Evolutionary conservation across 92 coral and sea anemone genomes (phyloP), one percentile per base, ranked within the genome.

Genomic region (Porites cylindrica): DNA sequence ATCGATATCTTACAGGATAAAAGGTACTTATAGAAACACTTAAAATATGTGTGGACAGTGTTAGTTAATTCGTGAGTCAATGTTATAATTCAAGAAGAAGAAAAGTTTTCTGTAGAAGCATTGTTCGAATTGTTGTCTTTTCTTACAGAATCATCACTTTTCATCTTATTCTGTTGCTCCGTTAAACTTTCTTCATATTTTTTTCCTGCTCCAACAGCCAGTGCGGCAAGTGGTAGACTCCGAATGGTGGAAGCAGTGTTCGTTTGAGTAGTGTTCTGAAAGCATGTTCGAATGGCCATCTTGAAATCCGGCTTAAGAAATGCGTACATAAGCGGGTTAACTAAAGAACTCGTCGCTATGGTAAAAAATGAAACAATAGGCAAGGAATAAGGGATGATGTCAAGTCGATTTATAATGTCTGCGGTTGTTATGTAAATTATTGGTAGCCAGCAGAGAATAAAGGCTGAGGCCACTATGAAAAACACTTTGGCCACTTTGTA

Each of bases 281-380:
- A 51, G 38, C 83, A 79, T 12, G 76, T 67, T 52, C 67, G 53
- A 51, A 91, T 91, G 24, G 91, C 90, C 67, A 58, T 59, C 64
- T 89, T 91, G 79, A 94, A 94, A 77, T 94, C 97, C 18, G 95
- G 97, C 76, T 94, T 94, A 71, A 94, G 80, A 78, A 94, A 94
- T 10, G 93, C 90, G 85, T 94, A 94, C 32, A 92, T 77, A 60
- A 94, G 81, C 2, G 97, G 97, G 63, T 94, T 92, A 8, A 93
- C 91, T n/a, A 94, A 76, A 3, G 97, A 94, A 17, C 97, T 93
- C 20, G 85, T 78, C 9, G 97, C 97, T 14, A 91, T 82, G 50
- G 97, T 94, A 58, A 91, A 94, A 38, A 94, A 73, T 26, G 97
- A 91, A 19, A 82, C 76, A 13, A 66, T 79, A 23, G 77, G 85